These are phyloP conservation scores for Onychostoma macrolepis DNA, from an alignment of 2,113 vertebrate genomes.

Conservation along the genomic window DNA sequence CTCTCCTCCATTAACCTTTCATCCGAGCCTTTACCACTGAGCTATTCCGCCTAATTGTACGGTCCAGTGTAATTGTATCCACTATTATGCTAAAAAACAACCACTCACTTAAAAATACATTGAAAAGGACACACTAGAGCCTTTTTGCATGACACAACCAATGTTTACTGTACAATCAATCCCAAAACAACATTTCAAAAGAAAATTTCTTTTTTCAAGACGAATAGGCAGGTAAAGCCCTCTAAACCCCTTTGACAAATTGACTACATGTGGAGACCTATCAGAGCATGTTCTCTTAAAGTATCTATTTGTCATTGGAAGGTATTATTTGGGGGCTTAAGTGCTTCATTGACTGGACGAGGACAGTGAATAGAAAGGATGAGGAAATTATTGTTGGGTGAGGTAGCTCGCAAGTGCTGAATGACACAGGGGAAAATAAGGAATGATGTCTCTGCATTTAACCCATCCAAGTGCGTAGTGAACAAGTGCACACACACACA, in stretches of 20 bases:
- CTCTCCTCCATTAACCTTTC: constrained; percentile 51
- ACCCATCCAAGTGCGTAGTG: too few relatives aligned
- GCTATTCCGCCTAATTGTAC: constrained; percentile 29
- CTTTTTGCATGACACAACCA: background rate
- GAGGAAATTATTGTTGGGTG: constrained; percentile 9
- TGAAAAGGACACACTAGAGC: background rate
- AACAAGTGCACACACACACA: too few relatives aligned
- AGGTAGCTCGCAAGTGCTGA: background rate
- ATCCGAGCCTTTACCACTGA: constrained; percentile 14
- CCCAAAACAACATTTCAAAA: background rate
- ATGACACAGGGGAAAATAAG: background rate
- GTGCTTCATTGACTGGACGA: background rate
- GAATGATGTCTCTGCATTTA: too few relatives aligned
- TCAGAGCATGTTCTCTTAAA: background rate
- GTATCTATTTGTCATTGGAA: background rate
- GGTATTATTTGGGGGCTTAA: constrained; percentile 35
- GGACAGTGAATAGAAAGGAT: constrained; percentile 1
- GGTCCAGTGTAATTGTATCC: constrained; percentile 19
- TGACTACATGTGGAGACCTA: constrained; percentile 20
- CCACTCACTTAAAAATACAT: constrained; percentile 10
- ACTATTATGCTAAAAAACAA: constrained; percentile 32
- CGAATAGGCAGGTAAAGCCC: background rate
- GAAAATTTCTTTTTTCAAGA: background rate
- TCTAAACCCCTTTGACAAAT: constrained; percentile 33
- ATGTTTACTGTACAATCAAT: constrained; percentile 4